phyloP scores from a whole-genome alignment of 2,797 vertebrate species.

The Phylloscopus collybita region DNA sequence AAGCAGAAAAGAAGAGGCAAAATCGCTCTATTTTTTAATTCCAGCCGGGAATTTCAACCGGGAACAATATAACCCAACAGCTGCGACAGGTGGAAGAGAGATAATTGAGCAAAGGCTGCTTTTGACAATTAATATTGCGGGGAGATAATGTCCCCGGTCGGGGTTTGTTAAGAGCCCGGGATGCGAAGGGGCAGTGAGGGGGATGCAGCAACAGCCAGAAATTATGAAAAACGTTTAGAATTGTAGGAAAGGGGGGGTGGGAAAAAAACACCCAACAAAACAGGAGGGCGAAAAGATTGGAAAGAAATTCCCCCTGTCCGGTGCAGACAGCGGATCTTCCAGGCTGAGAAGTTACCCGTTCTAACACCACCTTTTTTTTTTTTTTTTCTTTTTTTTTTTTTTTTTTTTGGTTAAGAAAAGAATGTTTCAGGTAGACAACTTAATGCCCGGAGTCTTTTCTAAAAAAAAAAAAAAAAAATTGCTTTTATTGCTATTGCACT shows the following conservation, averaged over 20 bases:
- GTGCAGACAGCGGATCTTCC: neutral
- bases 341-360: neutral
- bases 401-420: neutral
- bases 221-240: neutral
- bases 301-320: neutral
- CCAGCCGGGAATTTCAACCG: constrained; percentile 6
- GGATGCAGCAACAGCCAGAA: neutral
- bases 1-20: neutral
- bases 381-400: no score
- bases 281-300: neutral
- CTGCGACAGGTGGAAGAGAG: constrained; percentile 41
- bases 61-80: constrained; percentile 24
- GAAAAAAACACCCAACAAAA: rapidly evolving
- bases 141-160: neutral
- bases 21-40: constrained; percentile 34
- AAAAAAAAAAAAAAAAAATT: constrained; percentile 25
- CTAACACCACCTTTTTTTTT: rapidly evolving
- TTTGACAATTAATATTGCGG: constrained; percentile 43
- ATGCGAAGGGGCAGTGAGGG: neutral
- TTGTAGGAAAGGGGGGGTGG: rapidly evolving
- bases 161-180: neutral
- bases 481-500: constrained; percentile 77
- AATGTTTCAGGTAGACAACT: constrained; percentile 14
- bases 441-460: constrained; percentile 44
- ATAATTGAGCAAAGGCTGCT: constrained; percentile 57